Evolutionary conservation across 2,113 vertebrate species (phyloP), one percentile per base, ranked within the genome.

Genomic region (Sakesphorus luctuosus): DNA sequence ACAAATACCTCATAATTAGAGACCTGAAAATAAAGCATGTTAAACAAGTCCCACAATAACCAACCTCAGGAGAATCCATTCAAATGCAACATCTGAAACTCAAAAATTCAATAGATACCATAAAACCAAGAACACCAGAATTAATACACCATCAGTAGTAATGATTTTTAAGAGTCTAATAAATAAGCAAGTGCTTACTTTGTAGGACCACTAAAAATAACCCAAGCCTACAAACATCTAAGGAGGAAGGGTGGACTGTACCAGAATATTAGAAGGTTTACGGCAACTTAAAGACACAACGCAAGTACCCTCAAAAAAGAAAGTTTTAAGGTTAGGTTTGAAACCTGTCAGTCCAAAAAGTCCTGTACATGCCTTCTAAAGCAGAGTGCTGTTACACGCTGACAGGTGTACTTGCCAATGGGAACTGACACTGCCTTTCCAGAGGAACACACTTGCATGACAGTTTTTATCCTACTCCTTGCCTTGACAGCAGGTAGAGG

Each of bases 11-110:
- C 80, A 94, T 95, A 84, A 90, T 88, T 79, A 83, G 52, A 67
- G 55, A 96, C 47, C 96, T 97, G 82, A 84, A 97, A 96, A 97
- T 6, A 36, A 93, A 84, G 56, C 68, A 91, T 3, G 40, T 29
- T 56, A 44, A 82, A 89, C 33, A 86, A 59, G 31, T 83, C 56
- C 91, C 20, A 72, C 43, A 63, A 85, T 7, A 85, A 68, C 21
- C 56, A 71, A 18, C 33, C 53, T 84, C 44, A 93, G 59, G 21
- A 90, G 20, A 17, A 47, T 43, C 28, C 23, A 80, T 36, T 65
- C 36, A 89, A 80, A 58, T 49, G 3, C 23, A 66, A 36, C 16
- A 62, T 5, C 14, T 44, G 1, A 46, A 84, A 84, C 36, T 63
- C 13, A 67, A 53, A 49, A 79, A 40, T 9, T 31, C 35, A 31